Evolutionary conservation across 2,888 invertebrate species (phyloP).

Genomic region (Hipparchia semele): DNA sequence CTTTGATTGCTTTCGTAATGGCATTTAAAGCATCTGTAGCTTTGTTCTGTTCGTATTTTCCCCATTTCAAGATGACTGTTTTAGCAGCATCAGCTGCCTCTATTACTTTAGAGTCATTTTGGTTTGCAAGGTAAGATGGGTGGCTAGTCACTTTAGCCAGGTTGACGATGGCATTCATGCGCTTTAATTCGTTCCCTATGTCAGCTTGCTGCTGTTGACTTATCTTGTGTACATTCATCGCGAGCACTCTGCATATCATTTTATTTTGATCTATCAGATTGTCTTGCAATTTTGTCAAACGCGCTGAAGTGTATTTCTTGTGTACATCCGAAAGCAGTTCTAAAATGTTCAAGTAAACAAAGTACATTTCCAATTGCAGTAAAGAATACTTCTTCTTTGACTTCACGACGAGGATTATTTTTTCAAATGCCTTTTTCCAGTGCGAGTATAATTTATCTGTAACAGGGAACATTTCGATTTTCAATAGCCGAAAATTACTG

Average conservation of each 20-base stretch:
- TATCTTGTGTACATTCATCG: constrained; percentile 54
- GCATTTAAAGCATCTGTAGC: constrained; percentile 48
- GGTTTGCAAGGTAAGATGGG: constrained; percentile 36
- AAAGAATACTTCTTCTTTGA: constrained; percentile 36
- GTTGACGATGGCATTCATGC: constrained; percentile 59
- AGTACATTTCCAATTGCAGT: constrained; percentile 36
- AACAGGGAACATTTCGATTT: not conserved
- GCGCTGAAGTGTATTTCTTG: constrained; percentile 44
- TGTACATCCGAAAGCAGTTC: constrained; percentile 56
- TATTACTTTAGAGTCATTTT: constrained; percentile 41
- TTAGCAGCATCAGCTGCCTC: constrained; percentile 45
- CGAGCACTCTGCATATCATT: constrained; percentile 51
- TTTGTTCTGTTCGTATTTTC: constrained; percentile 50
- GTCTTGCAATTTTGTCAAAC: constrained; percentile 40
- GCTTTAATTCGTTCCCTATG: constrained; percentile 60
- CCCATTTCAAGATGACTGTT: constrained; percentile 48
- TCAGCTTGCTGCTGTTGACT: constrained; percentile 69
- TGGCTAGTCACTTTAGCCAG: constrained; percentile 52
- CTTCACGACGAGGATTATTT: constrained; percentile 25
- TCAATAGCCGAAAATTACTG: no score
- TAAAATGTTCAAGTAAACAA: constrained; percentile 50
- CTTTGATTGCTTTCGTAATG: constrained; percentile 54
- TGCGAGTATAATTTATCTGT: constrained; percentile 20
- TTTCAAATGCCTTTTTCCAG: constrained; percentile 23
- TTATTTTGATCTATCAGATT: constrained; percentile 48